Percentiles rank a stretch among this genome's conserved stretches.
Conservation (phyloP, 2,888 invertebrate species). For the Didymodactylos carnosus region DNA sequence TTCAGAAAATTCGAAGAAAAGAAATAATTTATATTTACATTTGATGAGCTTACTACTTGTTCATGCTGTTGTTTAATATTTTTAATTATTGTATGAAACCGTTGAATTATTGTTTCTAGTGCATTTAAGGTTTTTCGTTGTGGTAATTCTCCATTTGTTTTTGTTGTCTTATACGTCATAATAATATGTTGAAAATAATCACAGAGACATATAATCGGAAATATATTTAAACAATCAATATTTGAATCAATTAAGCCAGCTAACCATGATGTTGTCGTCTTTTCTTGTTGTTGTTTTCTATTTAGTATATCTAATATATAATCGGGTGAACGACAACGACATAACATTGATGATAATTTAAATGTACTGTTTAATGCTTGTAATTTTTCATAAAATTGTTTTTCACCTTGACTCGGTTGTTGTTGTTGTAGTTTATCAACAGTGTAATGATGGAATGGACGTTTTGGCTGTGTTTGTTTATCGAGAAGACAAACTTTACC, state of each 20-base stretch:
- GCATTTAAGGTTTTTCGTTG: background rate
- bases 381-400: slow-evolving; percentile 32
- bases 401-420: background rate
- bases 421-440: background rate
- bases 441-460: background rate
- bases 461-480: background rate
- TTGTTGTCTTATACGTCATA: background rate
- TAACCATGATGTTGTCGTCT: slow-evolving; percentile 54
- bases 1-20: no score
- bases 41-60: no score
- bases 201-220: slow-evolving; percentile 90
- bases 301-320: slow-evolving; percentile 76
- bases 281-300: slow-evolving; percentile 8
- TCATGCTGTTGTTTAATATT: background rate
- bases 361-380: slow-evolving; percentile 55
- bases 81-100: background rate
- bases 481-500: slow-evolving; percentile 8
- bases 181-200: slow-evolving; percentile 57
- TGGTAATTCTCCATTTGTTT: background rate
- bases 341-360: slow-evolving; percentile 66
- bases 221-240: slow-evolving; percentile 62
- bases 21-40: no score
- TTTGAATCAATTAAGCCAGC: slow-evolving; percentile 76
- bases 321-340: slow-evolving; percentile 68
- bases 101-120: background rate